Evolutionary conservation across 2,888 invertebrate species (phyloP).

Genomic region (Philhelius pedissequus): DNA sequence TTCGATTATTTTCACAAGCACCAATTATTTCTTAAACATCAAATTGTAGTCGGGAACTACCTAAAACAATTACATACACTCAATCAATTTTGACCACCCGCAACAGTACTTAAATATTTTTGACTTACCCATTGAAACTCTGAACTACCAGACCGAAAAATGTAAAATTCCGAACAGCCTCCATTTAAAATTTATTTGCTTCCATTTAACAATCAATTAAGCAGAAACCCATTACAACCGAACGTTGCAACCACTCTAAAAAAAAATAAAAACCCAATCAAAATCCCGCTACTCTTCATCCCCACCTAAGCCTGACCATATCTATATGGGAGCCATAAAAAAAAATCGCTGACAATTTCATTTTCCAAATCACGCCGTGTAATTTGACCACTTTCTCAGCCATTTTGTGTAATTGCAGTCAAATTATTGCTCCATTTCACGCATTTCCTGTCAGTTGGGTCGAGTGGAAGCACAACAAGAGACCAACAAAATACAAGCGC

Average conservation of each 20-base stretch:
- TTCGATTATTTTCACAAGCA: too few relatives aligned
- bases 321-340: not conserved
- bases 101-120: not conserved
- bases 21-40: not conserved
- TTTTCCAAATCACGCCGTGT: conserved; percentile 3
- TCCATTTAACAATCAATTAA: conserved; percentile 56
- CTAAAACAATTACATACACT: not conserved
- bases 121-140: not conserved
- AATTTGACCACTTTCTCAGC: conserved; percentile 38
- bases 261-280: not conserved
- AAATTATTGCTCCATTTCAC: conserved; percentile 50
- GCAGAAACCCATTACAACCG: not conserved
- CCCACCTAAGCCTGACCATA: not conserved
- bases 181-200: conserved; percentile 22
- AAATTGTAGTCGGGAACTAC: not conserved
- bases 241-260: not conserved
- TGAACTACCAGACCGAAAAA: not conserved
- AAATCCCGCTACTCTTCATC: not conserved
- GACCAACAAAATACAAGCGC: conserved; percentile 21
- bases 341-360: conserved; percentile 23
- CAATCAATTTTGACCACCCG: not conserved
- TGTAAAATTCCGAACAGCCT: not conserved
- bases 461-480: not conserved
- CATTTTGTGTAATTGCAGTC: conserved; percentile 52
- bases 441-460: conserved; percentile 16